phyloP scores from a whole-genome alignment of 2,113 vertebrate genomes.

The Coryphaenoides rupestris region DNA sequence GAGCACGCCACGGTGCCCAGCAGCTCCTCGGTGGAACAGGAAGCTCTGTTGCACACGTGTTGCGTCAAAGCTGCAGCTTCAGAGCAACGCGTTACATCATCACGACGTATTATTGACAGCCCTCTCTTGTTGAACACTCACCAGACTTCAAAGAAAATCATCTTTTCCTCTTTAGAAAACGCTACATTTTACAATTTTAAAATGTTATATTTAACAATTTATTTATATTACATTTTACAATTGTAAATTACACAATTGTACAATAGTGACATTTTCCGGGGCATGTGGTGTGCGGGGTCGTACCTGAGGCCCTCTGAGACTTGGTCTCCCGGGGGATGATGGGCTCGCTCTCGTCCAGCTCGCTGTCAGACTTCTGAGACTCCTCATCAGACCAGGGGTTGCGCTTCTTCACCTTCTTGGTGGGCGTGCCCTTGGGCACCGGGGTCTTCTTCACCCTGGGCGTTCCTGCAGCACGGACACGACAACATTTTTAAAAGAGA shows the following conservation, averaged over 20 bases:
- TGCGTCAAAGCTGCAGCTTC: no score
- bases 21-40: no score
- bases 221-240: slow-evolving; percentile 29
- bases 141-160: no score
- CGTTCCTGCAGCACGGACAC: slow-evolving; percentile 65
- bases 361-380: slow-evolving; percentile 84
- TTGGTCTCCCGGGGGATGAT: slow-evolving; percentile 91
- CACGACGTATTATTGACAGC: no score
- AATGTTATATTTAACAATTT: slow-evolving; percentile 48
- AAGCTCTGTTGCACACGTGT: no score
- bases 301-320: slow-evolving; percentile 92
- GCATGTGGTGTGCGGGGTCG: slow-evolving; percentile 18
- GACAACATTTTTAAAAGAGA: neutral
- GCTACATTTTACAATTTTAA: slow-evolving; percentile 35
- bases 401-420: slow-evolving; percentile 92
- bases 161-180: slow-evolving; percentile 1
- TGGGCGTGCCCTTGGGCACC: slow-evolving; percentile 66
- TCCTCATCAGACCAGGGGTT: slow-evolving; percentile 97
- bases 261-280: no score
- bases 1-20: no score
- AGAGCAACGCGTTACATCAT: no score
- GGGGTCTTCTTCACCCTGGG: slow-evolving; percentile 85
- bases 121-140: no score
- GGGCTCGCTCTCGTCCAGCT: slow-evolving; percentile 84
- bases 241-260: no score